These are phyloP conservation scores for Paramormyrops kingsleyae DNA, from an alignment of 2,113 vertebrate species.

Conservation along the genomic window DNA sequence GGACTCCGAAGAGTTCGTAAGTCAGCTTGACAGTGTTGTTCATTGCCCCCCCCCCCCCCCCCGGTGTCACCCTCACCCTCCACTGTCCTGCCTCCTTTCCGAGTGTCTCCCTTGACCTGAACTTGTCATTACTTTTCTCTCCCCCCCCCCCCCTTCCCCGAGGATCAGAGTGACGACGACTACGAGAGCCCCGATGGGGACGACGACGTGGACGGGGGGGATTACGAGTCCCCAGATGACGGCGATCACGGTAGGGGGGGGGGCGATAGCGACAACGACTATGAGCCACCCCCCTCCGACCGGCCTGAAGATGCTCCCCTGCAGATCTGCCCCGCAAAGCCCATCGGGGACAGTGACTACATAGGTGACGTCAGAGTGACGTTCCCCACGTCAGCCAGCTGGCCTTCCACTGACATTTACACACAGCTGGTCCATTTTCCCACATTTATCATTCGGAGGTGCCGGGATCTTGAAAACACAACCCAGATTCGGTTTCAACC, in stretches of 20 bases:
- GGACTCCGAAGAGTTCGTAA: constrained; percentile 75
- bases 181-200: constrained; percentile 79
- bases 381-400: background rate
- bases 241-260: constrained; percentile 42
- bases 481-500: background rate
- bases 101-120: background rate
- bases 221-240: constrained; percentile 80
- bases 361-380: constrained; percentile 62
- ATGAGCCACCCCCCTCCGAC: constrained; percentile 79
- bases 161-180: constrained; percentile 68
- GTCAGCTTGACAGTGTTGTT: constrained; percentile 37
- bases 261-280: constrained; percentile 54
- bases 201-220: constrained; percentile 59
- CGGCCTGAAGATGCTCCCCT: constrained; percentile 58
- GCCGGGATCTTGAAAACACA: background rate
- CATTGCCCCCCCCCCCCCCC: background rate
- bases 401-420: background rate
- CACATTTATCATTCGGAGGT: background rate
- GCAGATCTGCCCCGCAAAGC: constrained; percentile 63
- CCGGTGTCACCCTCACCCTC: background rate
- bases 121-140: background rate
- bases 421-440: background rate
- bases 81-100: background rate
- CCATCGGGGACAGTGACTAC: constrained; percentile 68
- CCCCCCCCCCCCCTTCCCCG: constrained; percentile 31